These are phyloP conservation scores for Andrena hattorfiana DNA, from an alignment of 2,888 invertebrate species.

Conservation along the genomic window DNA sequence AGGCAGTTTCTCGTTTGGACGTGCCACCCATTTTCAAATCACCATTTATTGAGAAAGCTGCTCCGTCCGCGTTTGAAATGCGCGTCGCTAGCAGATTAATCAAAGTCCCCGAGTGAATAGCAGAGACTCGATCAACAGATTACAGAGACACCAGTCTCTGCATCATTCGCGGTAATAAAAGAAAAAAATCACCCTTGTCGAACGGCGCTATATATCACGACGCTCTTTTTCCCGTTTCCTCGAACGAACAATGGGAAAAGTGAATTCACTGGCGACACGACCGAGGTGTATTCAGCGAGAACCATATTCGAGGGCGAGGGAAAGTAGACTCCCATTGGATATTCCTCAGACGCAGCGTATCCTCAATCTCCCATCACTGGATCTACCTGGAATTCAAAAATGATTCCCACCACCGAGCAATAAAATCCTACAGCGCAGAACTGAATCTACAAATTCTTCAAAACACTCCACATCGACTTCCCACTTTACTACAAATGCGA, in stretches of 20 bases:
- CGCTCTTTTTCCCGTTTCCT: background rate
- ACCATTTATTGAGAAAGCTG: background rate
- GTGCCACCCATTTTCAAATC: background rate
- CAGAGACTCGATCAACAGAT: constrained; percentile 42
- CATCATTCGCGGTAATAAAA: constrained; percentile 36
- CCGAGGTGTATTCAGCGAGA: background rate
- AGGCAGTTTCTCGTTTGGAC: no score
- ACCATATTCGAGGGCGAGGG: background rate
- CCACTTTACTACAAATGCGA: background rate
- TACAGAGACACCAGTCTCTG: constrained; percentile 39
- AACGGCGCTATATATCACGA: constrained; percentile 17
- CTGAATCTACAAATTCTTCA: background rate
- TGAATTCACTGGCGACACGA: constrained; percentile 23
- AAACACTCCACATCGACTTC: background rate
- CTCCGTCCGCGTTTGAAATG: background rate
- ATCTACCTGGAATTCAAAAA: no score
- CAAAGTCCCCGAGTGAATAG: constrained; percentile 49
- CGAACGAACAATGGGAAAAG: constrained; percentile 28
- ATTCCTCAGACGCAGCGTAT: no score
- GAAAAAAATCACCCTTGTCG: constrained; percentile 13
- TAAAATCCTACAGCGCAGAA: no score
- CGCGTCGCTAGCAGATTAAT: constrained; percentile 38
- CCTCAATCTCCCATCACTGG: no score
- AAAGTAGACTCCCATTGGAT: no score
- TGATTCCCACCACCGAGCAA: no score